Evolutionary conservation across 2,888 invertebrate genomes (phyloP).

Genomic region (Drosophila kanekoi): DNA sequence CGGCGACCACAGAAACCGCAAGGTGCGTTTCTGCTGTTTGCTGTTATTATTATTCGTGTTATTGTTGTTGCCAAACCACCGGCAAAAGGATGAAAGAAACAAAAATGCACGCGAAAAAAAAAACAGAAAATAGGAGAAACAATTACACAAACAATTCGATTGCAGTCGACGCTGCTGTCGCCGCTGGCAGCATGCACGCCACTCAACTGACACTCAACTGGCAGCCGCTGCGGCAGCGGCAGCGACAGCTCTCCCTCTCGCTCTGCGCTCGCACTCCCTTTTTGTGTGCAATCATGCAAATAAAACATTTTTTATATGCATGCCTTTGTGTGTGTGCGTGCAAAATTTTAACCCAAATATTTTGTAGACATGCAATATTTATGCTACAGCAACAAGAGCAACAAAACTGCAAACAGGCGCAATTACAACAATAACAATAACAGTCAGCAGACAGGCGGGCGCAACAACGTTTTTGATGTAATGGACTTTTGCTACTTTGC

Average conservation of each 20-base stretch:
- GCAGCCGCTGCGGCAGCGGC: slow-evolving; percentile 25
- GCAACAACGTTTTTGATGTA: slow-evolving; percentile 49
- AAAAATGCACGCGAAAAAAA: slow-evolving; percentile 20
- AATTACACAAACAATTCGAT: slow-evolving; percentile 74
- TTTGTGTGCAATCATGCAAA: slow-evolving; percentile 78
- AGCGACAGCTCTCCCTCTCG: slow-evolving; percentile 15
- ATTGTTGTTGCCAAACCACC: slow-evolving; percentile 54
- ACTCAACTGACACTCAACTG: slow-evolving; percentile 67
- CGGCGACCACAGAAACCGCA: slow-evolving; percentile 73
- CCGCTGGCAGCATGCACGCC: slow-evolving; percentile 62
- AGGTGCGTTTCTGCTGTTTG: slow-evolving; percentile 71
- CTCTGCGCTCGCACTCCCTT: slow-evolving; percentile 19
- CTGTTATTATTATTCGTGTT: slow-evolving; percentile 54
- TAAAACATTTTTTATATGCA: slow-evolving; percentile 65
- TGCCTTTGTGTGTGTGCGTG: slow-evolving; percentile 44
- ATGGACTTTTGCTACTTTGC: slow-evolving; percentile 55
- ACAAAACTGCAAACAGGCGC: slow-evolving; percentile 47
- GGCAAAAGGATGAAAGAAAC: slow-evolving; percentile 38
- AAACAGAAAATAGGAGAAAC: slow-evolving; percentile 60
- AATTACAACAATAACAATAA: slow-evolving; percentile 59
- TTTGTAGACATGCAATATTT: slow-evolving; percentile 80
- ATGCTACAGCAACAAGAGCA: slow-evolving; percentile 47
- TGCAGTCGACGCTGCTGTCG: slow-evolving; percentile 51
- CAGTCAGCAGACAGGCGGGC: slow-evolving; percentile 33
- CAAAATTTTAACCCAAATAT: slow-evolving; percentile 80